phyloP scores from a whole-genome alignment of 1,140 invertebrate genomes.

The Ganaspis sp. region DNA sequence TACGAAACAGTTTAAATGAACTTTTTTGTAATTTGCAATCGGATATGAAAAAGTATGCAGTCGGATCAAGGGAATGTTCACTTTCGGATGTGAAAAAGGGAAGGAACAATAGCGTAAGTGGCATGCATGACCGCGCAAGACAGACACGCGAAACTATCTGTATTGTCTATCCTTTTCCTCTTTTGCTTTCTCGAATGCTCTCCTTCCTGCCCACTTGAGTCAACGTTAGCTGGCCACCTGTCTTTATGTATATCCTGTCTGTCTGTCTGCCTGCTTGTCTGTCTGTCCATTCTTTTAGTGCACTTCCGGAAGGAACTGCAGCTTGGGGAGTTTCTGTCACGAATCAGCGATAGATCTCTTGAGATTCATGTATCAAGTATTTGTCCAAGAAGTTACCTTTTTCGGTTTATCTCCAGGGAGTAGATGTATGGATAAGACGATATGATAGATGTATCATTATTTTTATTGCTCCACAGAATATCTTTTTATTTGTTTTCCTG shows the following conservation, averaged over 20 bases:
- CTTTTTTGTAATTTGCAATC: not conserved
- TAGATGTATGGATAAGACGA: too few species aligned
- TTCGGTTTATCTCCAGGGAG: not conserved
- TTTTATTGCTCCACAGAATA: not conserved
- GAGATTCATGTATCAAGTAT: not conserved
- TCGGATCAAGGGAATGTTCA: slow-evolving; percentile 56
- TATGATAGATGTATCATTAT: not conserved
- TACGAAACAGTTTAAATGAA: not conserved
- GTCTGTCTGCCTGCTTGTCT: slow-evolving; percentile 39
- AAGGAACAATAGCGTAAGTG: slow-evolving; percentile 58
- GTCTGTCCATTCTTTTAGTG: slow-evolving; percentile 49
- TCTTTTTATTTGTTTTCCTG: not conserved
- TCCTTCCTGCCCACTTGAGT: slow-evolving; percentile 63
- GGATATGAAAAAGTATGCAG: slow-evolving; percentile 26
- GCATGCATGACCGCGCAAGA: slow-evolving; percentile 55
- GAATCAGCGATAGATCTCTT: not conserved
- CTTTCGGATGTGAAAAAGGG: slow-evolving; percentile 57
- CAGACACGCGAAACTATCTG: slow-evolving; percentile 54
- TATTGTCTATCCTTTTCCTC: slow-evolving; percentile 30
- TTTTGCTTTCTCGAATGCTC: slow-evolving; percentile 45
- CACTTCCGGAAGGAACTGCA: slow-evolving; percentile 56
- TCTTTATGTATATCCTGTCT: slow-evolving; percentile 48
- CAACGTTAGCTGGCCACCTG: slow-evolving; percentile 58
- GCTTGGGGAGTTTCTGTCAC: slow-evolving; percentile 21
- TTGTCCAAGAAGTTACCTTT: not conserved